A percentile compares a stretch with the other conserved stretches of the same genome.
Evolutionary conservation across 2,888 invertebrate genomes (phyloP).

Genomic region (Colostygia pectinataria): DNA sequence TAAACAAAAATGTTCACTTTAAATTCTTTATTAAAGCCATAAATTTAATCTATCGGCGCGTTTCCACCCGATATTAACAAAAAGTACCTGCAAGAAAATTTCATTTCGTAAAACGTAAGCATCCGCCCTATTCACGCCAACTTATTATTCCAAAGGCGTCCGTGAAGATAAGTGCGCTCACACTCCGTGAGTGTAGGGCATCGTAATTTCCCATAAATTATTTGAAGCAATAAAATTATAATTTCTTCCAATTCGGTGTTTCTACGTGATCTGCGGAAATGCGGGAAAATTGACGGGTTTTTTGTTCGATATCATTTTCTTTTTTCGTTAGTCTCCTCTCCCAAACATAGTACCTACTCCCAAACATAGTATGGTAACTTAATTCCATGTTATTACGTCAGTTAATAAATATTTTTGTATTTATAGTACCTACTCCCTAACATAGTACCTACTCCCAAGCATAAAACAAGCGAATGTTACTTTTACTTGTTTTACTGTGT

Average conservation of each 20-base stretch:
- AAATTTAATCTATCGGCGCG: constrained; percentile 4
- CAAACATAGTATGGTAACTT: no score
- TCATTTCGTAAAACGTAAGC: constrained; percentile 27
- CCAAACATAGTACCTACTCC: no score
- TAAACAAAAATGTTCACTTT: constrained; percentile 4
- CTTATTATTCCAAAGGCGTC: constrained; percentile 51
- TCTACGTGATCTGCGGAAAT: constrained; percentile 43
- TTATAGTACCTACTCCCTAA: no score
- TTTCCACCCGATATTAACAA: constrained; percentile 4
- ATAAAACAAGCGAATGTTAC: no score
- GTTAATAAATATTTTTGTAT: no score
- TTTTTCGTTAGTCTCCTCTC: no score
- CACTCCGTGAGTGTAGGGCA: constrained; percentile 33
- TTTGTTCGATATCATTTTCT: no score
- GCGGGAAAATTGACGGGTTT: no score
- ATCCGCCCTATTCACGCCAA: constrained; percentile 25
- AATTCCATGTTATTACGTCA: no score
- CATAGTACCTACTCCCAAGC: no score
- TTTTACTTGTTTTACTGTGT: no score
- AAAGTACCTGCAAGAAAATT: constrained; percentile 18
- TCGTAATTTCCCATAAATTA: constrained; percentile 47
- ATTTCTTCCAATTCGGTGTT: constrained; percentile 47
- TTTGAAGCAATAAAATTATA: constrained; percentile 59
- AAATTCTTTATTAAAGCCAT: constrained; percentile 30
- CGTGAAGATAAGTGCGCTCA: constrained; percentile 46